phyloP scores from a whole-genome alignment of 1,140 invertebrate genomes.

The Neodiprion pinetum region DNA sequence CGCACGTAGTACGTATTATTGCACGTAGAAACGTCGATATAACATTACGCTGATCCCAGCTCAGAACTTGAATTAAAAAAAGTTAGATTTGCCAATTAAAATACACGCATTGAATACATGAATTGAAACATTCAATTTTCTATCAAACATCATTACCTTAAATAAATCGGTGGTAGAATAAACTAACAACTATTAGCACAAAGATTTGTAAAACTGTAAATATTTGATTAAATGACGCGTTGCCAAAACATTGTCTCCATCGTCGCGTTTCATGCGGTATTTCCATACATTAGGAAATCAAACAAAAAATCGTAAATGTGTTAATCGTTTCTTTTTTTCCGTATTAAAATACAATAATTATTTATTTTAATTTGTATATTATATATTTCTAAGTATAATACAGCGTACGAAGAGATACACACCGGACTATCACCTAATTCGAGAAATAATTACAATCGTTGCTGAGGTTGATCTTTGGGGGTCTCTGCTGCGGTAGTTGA shows the following conservation, averaged over 20 bases:
- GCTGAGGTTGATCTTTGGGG: slow-evolving; percentile 35
- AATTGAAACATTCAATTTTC: too few relatives aligned
- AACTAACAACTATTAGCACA: background rate
- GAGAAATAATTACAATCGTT: slow-evolving; percentile 42
- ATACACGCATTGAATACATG: background rate
- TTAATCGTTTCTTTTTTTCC: background rate
- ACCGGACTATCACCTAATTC: slow-evolving; percentile 39
- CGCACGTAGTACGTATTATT: too few relatives aligned
- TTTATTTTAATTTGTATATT: slow-evolving; percentile 5
- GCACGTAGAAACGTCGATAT: too few relatives aligned
- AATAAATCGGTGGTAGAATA: background rate
- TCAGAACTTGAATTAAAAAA: background rate
- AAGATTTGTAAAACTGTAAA: background rate
- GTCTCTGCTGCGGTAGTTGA: slow-evolving; percentile 18
- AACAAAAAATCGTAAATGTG: background rate
- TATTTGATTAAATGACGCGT: background rate
- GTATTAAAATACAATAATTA: background rate
- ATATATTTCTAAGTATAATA: slow-evolving; percentile 50
- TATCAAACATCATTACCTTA: too few relatives aligned
- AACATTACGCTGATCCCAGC: background rate
- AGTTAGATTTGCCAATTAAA: background rate
- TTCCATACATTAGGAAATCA: background rate
- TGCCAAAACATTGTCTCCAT: background rate
- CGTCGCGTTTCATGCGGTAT: background rate
- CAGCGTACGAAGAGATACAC: slow-evolving; percentile 45